Conservation (phyloP, 2,113 vertebrate genomes). For the Procavia capensis region DNA sequence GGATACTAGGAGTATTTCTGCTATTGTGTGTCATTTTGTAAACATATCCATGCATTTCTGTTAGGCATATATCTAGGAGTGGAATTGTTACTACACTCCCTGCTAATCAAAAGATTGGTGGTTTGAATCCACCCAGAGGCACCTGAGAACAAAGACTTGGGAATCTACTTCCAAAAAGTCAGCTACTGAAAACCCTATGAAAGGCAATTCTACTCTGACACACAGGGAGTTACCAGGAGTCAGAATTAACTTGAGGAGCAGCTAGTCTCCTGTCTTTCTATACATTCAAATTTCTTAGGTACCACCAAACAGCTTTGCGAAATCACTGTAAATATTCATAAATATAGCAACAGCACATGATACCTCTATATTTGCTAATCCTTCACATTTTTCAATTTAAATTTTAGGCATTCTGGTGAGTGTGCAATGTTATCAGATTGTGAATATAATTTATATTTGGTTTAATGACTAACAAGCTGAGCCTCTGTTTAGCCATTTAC, state of each 20-base stretch:
- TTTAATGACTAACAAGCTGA: not conserved
- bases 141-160: no score
- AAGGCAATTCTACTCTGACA: no score
- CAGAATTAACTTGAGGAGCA: no score
- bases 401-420: not conserved
- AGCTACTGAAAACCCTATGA: no score
- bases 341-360: not conserved
- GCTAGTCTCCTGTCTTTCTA: not conserved
- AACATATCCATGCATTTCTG: not conserved
- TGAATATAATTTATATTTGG: not conserved
- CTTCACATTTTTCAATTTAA: not conserved
- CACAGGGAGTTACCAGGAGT: no score
- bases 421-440: not conserved
- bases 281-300: not conserved
- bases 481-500: not conserved
- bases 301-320: not conserved
- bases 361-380: not conserved
- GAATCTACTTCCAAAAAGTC: no score
- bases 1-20: not conserved
- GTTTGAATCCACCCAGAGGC: no score
- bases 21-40: not conserved
- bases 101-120: no score
- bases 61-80: not conserved
- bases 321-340: not conserved
- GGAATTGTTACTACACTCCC: not conserved